Base-by-base conservation (phyloP, 2,888 invertebrate genomes). In the Lepidocyrtinus sp. region DNA sequence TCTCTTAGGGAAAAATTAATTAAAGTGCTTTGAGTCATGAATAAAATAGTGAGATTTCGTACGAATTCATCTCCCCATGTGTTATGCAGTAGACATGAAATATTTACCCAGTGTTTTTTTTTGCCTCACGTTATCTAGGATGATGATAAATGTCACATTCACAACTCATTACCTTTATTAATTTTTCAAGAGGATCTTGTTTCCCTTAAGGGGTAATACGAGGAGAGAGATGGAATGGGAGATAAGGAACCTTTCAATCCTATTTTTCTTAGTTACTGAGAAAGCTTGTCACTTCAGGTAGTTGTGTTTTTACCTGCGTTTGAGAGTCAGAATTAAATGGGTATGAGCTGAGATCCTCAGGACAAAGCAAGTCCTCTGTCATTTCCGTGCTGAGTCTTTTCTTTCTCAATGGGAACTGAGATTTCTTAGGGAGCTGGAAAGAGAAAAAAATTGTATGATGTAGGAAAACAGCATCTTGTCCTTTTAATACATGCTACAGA, bases 281-380 rank as follows among this genome's bases (percentile, higher is more conserved):
- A n/a, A n/a, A n/a, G n/a, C n/a, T n/a, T n/a, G n/a, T n/a, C n/a
- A n/a, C n/a, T n/a, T n/a, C n/a, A n/a, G n/a, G n/a, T n/a, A n/a
- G n/a, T n/a, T n/a, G 36, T n/a, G 50, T 27, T 62, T 46, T 62
- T 82, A 84, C 83, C 84, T 84, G 84, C 26, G 77, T 81, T 55
- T 75, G 50, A 36, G 83, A 84, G 24, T 84, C 84, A 9, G 84
- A 75, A 68, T 81, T 82, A 81, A 83, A 84, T 26, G 86, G 86
- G 71, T 77, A 87, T 2, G 73, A 70, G 65, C 81, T 83, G 76
- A 81, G 82, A 65, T 87, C 86, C 17, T 77, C 19, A 17, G 86
- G 86, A 80, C 86, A 87, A 24, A 87, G 78, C 21, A 86, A 74
- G 36, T 86, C 86, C 65, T 85, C 86, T n/a, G 77, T 68, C 75